Evolutionary conservation across 2,797 vertebrate species (phyloP), one percentile per base, ranked within the genome.

Genomic region (Lithobates sylvaticus): DNA sequence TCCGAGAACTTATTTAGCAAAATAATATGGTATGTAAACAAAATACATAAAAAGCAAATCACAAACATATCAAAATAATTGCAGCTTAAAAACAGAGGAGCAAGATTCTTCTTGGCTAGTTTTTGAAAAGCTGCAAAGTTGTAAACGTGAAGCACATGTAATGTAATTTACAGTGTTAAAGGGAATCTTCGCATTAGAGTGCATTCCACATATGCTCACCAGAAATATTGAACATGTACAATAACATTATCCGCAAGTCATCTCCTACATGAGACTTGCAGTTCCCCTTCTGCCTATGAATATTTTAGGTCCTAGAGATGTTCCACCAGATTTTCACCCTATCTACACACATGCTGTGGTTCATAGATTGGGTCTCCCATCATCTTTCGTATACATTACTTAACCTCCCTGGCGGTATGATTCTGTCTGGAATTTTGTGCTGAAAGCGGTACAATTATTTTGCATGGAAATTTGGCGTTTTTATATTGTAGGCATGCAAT

Each of bases 31-130:
- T 27, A 61, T 61, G 36, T 64, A 82, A 23, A 73, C 27, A 64
- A 27, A 64, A 64, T 44, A 13, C 34, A 73, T 65, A 72, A 73
- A 61, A 73, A 64, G 71, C 26, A 39, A 27, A 82, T 44, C 34
- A 73, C 10, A 42, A 42, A 44, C n/a, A 65, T 65, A 54, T 23
- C 21, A 61, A 23, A 61, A 61, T 8, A 61, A 61, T 21, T 61
- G 5, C 18, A 21, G 21, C 54, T 54, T 61, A 61, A 61, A 61
- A 23, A 61, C 7, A 4, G 7, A n/a, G 10, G 18, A 61, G 2
- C 0, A 58, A 5, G 54, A 2, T 61, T 61, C 21, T 61, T 8
- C 7, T 23, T 61, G 54, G 18, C 10, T 7, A 23, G 54, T 21
- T 61, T 61, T 23, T 23, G 21, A 61, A 61, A 61, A 61, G 54